These are phyloP conservation scores for Agrotis exclamationis DNA, from an alignment of 2,888 invertebrate genomes.

Conservation along the genomic window DNA sequence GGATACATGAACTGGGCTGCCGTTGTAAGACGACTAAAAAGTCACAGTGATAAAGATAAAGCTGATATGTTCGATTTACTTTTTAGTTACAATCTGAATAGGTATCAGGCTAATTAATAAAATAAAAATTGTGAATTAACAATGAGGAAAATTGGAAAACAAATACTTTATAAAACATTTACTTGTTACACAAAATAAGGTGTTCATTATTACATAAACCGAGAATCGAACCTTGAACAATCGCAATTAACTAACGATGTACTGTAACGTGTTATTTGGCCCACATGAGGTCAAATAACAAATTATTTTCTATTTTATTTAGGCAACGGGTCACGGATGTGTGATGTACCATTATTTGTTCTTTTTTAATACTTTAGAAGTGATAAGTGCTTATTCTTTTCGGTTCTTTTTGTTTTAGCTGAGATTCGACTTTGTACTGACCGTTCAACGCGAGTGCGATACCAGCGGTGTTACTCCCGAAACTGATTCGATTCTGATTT, in stretches of 20 bases:
- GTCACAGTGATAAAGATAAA: no score
- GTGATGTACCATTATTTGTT: constrained; percentile 12
- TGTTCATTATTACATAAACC: constrained; percentile 43
- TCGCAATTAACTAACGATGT: constrained; percentile 57
- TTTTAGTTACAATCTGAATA: no score
- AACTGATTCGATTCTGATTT: no score
- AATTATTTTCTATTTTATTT: constrained; percentile 44
- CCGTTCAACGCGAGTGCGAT: no score
- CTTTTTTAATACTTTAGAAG: neutral
- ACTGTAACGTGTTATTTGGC: constrained; percentile 50
- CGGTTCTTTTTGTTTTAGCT: neutral
- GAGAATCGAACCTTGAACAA: constrained; percentile 61
- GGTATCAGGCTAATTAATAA: no score
- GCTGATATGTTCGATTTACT: no score
- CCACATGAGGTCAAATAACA: constrained; percentile 51
- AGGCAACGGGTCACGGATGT: constrained; percentile 41
- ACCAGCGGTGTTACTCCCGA: no score
- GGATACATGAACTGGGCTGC: no score
- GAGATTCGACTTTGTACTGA: no score
- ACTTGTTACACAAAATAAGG: constrained; percentile 29
- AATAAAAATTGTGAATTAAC: no score
- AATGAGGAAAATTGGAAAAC: constrained; percentile 3
- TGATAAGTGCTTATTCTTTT: neutral
- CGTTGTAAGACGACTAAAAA: no score
- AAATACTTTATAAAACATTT: neutral